A percentile compares a stretch with the other conserved stretches of the same genome.
Conservation (phyloP, 2,797 vertebrate species). For the Scarus forsteni region DNA sequence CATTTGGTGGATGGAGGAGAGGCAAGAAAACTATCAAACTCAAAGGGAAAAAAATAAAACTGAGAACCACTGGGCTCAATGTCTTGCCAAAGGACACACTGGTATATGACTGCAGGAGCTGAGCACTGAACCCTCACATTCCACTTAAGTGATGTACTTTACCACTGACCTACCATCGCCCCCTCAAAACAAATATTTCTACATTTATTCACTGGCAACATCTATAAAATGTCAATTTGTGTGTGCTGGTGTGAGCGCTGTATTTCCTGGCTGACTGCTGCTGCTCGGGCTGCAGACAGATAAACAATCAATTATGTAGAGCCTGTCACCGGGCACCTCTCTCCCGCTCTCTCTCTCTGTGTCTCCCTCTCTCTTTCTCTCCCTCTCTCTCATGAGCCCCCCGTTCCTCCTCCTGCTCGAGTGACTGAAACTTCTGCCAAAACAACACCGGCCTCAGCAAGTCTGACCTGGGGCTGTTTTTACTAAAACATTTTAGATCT, state of each 20-base stretch:
- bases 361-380: no score
- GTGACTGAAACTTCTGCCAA: slow-evolving; percentile 54
- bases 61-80: no score
- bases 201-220: slow-evolving; percentile 49
- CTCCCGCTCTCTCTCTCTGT: not conserved
- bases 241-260: slow-evolving; percentile 9
- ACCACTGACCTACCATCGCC: no score
- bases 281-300: slow-evolving; percentile 77
- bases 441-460: slow-evolving; percentile 47
- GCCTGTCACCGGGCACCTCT: slow-evolving; percentile 73
- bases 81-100: no score
- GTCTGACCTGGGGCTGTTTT: slow-evolving; percentile 50
- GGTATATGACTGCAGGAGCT: no score
- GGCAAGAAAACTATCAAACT: no score
- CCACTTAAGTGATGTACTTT: no score
- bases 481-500: slow-evolving; percentile 32
- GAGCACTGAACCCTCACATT: no score
- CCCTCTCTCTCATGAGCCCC: slow-evolving; percentile 13
- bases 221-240: slow-evolving; percentile 17
- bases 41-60: no score
- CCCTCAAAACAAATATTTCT: slow-evolving; percentile 32
- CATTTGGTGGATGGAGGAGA: no score
- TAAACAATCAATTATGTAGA: slow-evolving; percentile 87
- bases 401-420: slow-evolving; percentile 44
- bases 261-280: slow-evolving; percentile 61